Base-by-base conservation (phyloP, 2,797 vertebrate genomes). In the Enteromius treurensis region DNA sequence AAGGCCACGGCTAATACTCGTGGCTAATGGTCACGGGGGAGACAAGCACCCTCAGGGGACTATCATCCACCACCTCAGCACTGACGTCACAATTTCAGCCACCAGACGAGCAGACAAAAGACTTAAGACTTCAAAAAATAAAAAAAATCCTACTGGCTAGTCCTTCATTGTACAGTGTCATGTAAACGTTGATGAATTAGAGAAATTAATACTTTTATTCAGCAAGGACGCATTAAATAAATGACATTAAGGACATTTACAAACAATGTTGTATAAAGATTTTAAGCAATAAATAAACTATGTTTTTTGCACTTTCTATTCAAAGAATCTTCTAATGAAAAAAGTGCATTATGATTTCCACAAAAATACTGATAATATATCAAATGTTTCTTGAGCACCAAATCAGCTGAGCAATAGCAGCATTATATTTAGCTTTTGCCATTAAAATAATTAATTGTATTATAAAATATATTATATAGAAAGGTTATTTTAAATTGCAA, bases 1-100 rank as follows among this genome's bases (percentile, higher is more conserved):
- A 76, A 68, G 62, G 34, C 23, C 73, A 23, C 11, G 14, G 62
- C 73, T 76, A 81, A 81, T 58, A 53, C 70, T 75, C 6, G n/a
- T 37, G 45, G 60, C 47, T 82, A 47, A 82, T 47, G 34, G 37
- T 77, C 81, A 58, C 7, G 19, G 37, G 73, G 49, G 71, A 76
- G 73, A 11, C 34, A 64, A 29, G 60, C 32, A 26, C 49, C 42
- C 53, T 51, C 5, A 64, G 32, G 32, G 32, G 29, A 64, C 67
- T 10, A 55, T 40, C 62, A 21, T 65, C 62, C 62, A 65, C 29
- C 42, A 42, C 47, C 42, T 47, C 29, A 49, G 45, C 34, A 73
- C 21, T 5, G 29, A 73, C 2, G 2, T 29, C 60, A 32, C 49
- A 17, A 65, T 34, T 58, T 60, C 40, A 68, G 32, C 65, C 62